A percentile compares a stretch with the other conserved stretches of the same genome.
Conservation (phyloP, 2,888 invertebrate species). For the Muschampia plurimacula region DNA sequence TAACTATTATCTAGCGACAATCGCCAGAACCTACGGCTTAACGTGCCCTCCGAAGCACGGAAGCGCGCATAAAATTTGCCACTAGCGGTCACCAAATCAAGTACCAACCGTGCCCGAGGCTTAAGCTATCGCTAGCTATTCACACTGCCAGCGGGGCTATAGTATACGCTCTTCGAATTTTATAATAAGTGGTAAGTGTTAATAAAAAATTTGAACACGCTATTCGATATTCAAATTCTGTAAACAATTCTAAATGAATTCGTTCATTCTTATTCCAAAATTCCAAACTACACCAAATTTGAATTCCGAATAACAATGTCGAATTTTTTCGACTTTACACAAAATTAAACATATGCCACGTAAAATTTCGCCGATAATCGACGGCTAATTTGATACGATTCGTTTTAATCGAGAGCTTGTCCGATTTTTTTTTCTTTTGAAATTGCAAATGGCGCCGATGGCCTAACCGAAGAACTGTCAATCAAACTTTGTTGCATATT, state of each 20-base stretch:
- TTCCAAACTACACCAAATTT: conserved; percentile 17
- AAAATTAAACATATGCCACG: conserved; percentile 72
- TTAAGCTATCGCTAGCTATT: no score
- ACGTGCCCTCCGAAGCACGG: no score
- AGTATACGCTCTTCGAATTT: no score
- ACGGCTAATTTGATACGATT: conserved; percentile 76
- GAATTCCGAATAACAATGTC: conserved; percentile 36
- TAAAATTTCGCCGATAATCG: conserved; percentile 78
- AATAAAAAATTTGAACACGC: neutral
- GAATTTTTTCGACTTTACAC: conserved; percentile 27
- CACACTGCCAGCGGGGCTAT: no score
- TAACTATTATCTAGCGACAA: no score
- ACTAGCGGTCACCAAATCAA: no score
- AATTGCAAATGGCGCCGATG: conserved; percentile 57
- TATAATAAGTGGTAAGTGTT: neutral
- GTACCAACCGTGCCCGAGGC: no score
- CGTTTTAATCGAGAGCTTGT: conserved; percentile 55
- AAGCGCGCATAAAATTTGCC: no score
- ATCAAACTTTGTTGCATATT: conserved; percentile 74
- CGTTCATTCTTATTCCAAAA: conserved; percentile 5
- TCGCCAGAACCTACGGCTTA: no score
- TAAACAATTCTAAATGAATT: conserved; percentile 17
- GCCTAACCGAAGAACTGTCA: conserved; percentile 67
- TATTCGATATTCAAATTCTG: conserved; percentile 41
- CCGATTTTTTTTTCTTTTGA: conserved; percentile 57